Evolutionary conservation across 1,140 invertebrate species (phyloP).

Genomic region (Orchestia grillus): DNA sequence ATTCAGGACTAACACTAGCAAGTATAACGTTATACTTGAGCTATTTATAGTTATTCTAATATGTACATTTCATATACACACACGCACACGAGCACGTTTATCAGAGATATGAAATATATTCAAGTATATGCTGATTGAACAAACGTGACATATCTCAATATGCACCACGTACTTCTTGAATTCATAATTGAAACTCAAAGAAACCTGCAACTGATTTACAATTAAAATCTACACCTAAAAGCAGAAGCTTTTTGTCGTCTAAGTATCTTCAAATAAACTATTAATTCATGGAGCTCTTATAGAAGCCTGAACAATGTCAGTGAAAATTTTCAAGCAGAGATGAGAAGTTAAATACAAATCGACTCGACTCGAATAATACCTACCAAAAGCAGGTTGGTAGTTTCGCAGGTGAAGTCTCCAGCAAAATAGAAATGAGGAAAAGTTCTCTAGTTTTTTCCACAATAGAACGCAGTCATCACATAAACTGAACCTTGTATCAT

Average conservation of each 20-base stretch:
- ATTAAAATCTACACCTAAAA: background rate
- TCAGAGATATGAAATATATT: background rate
- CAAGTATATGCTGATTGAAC: background rate
- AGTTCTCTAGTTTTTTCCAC: background rate
- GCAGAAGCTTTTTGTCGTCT: background rate
- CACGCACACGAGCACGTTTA: background rate
- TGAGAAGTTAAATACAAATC: background rate
- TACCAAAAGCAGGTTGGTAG: background rate
- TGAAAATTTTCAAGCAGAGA: background rate
- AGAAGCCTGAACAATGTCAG: background rate
- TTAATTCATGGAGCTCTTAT: background rate
- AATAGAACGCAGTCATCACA: background rate
- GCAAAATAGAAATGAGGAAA: background rate
- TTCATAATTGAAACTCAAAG: background rate
- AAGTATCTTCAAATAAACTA: background rate
- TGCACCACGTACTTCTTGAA: background rate
- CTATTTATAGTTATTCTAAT: background rate
- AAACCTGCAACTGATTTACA: background rate
- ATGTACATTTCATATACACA: background rate
- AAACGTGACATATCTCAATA: background rate
- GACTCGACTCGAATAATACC: background rate
- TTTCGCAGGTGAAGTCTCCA: background rate
- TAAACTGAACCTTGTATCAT: background rate
- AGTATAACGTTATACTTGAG: background rate
- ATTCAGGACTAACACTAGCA: background rate